These are phyloP conservation scores for Paralvinella palmiformis DNA, from an alignment of 1,140 invertebrate genomes.

Conservation along the genomic window DNA sequence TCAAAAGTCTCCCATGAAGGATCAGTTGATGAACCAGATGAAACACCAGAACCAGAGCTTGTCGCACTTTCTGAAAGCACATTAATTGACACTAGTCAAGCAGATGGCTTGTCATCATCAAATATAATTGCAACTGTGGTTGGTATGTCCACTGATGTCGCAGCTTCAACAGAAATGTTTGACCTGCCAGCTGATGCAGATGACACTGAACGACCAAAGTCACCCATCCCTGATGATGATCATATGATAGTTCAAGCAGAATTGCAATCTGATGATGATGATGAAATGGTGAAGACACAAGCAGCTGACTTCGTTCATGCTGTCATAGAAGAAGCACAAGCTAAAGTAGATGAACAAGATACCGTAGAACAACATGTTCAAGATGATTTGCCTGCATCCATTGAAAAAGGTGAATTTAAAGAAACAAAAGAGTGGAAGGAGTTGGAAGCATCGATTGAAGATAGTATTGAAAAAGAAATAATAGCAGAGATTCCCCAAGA, in stretches of 20 bases:
- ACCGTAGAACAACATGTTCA: too few relatives aligned
- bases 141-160: background rate
- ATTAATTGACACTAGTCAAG: constrained; percentile 7
- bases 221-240: constrained; percentile 41
- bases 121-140: too few relatives aligned
- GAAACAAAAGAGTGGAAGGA: too few relatives aligned
- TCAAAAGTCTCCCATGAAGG: constrained; percentile 9
- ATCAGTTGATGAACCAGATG: constrained; percentile 34
- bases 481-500: too few relatives aligned
- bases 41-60: constrained; percentile 38
- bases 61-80: constrained; percentile 51
- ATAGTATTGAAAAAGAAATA: too few relatives aligned
- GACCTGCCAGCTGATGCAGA: constrained; percentile 26
- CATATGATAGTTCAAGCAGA: constrained; percentile 25
- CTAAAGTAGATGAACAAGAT: background rate
- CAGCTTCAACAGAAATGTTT: constrained; percentile 24
- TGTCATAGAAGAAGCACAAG: constrained; percentile 25
- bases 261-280: constrained; percentile 8
- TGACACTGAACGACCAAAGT: constrained; percentile 44
- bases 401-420: too few relatives aligned
- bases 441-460: too few relatives aligned
- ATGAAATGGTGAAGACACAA: constrained; percentile 28
- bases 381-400: too few relatives aligned
- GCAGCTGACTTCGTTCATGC: constrained; percentile 39
- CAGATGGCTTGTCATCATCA: too few relatives aligned